Conservation (phyloP, 1,140 invertebrate genomes). For the Heterodera carotae region DNA sequence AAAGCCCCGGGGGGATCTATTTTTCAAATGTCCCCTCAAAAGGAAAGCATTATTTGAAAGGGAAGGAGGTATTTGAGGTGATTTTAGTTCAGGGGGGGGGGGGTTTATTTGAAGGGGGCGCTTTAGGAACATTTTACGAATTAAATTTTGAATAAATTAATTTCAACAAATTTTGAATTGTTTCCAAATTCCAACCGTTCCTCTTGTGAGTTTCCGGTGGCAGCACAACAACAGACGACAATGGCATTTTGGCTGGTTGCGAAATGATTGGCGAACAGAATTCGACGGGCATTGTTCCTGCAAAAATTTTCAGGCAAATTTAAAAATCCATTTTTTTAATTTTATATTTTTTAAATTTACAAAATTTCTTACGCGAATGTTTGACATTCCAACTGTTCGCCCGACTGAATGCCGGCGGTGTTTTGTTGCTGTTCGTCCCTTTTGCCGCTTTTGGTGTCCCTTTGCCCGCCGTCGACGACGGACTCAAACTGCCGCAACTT, state of each 20-base stretch:
- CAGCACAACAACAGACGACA: neutral
- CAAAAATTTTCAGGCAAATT: too few species aligned
- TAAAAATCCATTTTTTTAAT: neutral
- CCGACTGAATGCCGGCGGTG: neutral
- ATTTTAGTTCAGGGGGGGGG: too few species aligned
- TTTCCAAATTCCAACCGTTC: neutral
- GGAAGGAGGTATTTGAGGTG: too few species aligned
- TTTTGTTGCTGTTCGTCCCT: conserved; percentile 1
- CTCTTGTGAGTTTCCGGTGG: neutral
- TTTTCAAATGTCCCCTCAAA: too few species aligned
- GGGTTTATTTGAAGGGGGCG: neutral
- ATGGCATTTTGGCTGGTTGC: neutral
- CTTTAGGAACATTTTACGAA: too few species aligned
- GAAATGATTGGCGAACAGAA: neutral
- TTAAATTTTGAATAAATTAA: too few species aligned
- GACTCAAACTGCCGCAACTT: conserved; percentile 11
- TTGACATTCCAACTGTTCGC: conserved; percentile 29
- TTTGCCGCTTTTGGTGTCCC: conserved; percentile 14
- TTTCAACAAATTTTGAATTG: too few species aligned
- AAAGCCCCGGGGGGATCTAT: too few species aligned
- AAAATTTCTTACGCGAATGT: conserved; percentile 10
- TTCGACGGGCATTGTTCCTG: conserved; percentile 12
- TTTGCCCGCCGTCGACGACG: conserved; percentile 6
- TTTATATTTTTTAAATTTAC: neutral
- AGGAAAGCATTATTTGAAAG: too few species aligned